Conservation (phyloP, 2,888 invertebrate genomes). For the Ochlodes sylvanus region DNA sequence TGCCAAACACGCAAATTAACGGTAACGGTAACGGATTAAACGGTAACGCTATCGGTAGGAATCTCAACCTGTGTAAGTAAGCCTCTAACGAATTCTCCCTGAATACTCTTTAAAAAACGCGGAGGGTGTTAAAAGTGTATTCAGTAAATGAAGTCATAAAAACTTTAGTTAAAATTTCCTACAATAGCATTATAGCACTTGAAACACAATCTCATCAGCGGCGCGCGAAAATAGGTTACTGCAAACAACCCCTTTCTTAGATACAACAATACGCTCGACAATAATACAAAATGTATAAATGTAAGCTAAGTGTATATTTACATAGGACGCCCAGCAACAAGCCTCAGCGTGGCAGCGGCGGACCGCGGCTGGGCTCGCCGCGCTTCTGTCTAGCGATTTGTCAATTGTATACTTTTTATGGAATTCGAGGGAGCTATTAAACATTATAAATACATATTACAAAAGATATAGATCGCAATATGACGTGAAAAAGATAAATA, state of each 20-base stretch:
- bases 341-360: constrained; percentile 3
- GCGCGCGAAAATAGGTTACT: constrained; percentile 35
- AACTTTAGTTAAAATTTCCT: neutral
- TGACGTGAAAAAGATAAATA: neutral
- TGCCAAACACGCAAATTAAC: no score
- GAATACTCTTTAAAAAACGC: no score
- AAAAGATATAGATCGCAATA: constrained; percentile 16
- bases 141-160: constrained; percentile 3
- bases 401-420: constrained; percentile 26
- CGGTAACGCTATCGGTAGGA: no score
- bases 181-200: constrained; percentile 31
- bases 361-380: constrained; percentile 1
- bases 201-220: constrained; percentile 36
- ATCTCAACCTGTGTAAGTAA: no score
- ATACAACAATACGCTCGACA: constrained; percentile 31
- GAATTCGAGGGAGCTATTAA: constrained; percentile 22
- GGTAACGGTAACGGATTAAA: no score
- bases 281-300: constrained; percentile 23
- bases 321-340: constrained; percentile 14
- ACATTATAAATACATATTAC: constrained; percentile 22
- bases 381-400: constrained; percentile 27
- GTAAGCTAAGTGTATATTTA: constrained; percentile 15
- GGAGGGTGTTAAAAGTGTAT: neutral
- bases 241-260: constrained; percentile 33
- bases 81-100: no score